A percentile compares a stretch with the other conserved stretches of the same genome.
Evolutionary conservation across 2,888 invertebrate species (phyloP).

Genomic region (Steinernema carpocapsae): DNA sequence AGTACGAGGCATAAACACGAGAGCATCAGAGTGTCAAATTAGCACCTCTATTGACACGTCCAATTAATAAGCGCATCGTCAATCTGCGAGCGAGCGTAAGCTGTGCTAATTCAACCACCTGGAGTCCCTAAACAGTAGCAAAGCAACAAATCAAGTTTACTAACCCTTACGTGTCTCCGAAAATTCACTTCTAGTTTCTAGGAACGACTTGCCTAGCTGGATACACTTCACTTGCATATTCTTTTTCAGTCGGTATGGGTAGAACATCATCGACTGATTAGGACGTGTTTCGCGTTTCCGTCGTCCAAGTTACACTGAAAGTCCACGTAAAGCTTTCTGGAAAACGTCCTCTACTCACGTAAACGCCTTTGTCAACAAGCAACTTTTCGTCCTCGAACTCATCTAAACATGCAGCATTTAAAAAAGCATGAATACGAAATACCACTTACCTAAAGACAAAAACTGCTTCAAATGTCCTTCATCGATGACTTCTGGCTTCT

Average conservation of each 20-base stretch:
- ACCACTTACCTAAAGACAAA: not conserved
- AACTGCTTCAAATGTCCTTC: slow-evolving; percentile 6
- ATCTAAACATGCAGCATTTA: not conserved
- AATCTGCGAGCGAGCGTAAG: no score
- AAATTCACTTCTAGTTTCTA: no score
- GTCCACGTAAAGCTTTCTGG: no score
- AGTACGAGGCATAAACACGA: no score
- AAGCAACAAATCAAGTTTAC: no score
- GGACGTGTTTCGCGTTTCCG: not conserved
- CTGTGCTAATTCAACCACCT: no score
- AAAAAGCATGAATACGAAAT: not conserved
- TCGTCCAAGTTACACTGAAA: not conserved
- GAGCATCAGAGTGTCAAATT: no score
- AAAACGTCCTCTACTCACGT: not conserved
- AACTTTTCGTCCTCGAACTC: not conserved
- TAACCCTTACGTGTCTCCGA: no score
- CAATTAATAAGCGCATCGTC: no score
- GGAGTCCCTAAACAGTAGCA: no score
- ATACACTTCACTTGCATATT: slow-evolving; percentile 38
- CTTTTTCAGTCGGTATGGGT: slow-evolving; percentile 37
- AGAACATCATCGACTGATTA: slow-evolving; percentile 36
- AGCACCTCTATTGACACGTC: no score
- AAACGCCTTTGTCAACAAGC: not conserved
- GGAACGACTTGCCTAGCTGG: slow-evolving; percentile 17
- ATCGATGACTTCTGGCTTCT: not conserved